These are phyloP conservation scores for Zosterops hypoxanthus DNA, from an alignment of 2,113 vertebrate species.

Conservation along the genomic window DNA sequence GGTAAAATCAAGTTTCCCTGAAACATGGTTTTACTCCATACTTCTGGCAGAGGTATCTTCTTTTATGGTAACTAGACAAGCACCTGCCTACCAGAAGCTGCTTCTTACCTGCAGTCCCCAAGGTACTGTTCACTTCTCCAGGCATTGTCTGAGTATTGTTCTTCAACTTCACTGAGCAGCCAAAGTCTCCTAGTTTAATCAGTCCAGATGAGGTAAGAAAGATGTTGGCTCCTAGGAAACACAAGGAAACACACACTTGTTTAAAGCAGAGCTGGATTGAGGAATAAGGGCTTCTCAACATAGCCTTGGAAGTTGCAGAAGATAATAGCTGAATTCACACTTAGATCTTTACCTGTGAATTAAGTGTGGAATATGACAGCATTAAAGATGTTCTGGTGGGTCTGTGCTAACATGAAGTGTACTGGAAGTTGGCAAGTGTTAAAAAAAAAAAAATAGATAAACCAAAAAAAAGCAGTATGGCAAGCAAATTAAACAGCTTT, in stretches of 20 bases:
- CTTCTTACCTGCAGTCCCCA: conserved; percentile 94
- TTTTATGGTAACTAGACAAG: neutral
- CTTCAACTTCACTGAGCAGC: conserved; percentile 96
- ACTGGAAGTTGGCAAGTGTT: neutral
- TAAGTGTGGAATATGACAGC: neutral
- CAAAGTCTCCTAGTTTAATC: conserved; percentile 97
- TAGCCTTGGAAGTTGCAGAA: neutral
- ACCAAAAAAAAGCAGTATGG: neutral
- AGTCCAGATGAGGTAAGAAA: conserved; percentile 96
- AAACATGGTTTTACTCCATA: neutral
- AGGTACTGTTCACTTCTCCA: conserved; percentile 96
- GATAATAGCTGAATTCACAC: neutral
- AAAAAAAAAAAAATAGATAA: neutral
- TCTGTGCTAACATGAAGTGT: neutral
- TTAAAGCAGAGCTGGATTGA: neutral
- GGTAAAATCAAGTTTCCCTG: neutral
- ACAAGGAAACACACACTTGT: neutral
- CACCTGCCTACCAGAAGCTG: neutral
- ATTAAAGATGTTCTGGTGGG: neutral
- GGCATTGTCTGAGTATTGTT: conserved; percentile 99
- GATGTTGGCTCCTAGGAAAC: conserved; percentile 91
- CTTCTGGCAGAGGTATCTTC: neutral
- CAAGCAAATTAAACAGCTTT: neutral
- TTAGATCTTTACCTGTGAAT: neutral
- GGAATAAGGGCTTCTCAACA: neutral